These are phyloP conservation scores for Sebastes vulpes DNA, from an alignment of 2,797 vertebrate genomes.

Conservation along the genomic window DNA sequence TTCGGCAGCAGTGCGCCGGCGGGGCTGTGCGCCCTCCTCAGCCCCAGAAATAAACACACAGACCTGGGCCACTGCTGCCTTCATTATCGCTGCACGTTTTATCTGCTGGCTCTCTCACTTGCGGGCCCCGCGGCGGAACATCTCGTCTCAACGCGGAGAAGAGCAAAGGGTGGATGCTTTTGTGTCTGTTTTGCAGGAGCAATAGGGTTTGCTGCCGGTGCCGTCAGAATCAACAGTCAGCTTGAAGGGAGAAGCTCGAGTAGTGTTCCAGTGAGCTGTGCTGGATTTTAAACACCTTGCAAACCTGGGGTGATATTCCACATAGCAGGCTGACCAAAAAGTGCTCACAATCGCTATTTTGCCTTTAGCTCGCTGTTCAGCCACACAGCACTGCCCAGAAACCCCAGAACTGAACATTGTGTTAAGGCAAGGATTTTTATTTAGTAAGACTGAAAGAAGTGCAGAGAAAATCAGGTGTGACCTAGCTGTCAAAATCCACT, in stretches of 20 bases:
- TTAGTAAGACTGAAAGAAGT: slow-evolving; percentile 59
- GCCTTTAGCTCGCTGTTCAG: slow-evolving; percentile 68
- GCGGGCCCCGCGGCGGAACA: slow-evolving; percentile 77
- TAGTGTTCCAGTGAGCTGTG: slow-evolving; percentile 54
- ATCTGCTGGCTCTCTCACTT: slow-evolving; percentile 82
- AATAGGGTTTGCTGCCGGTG: slow-evolving; percentile 71
- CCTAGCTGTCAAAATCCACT: slow-evolving; percentile 65
- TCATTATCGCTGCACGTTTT: slow-evolving; percentile 88
- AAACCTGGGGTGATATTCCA: slow-evolving; percentile 81
- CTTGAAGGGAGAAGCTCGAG: slow-evolving; percentile 79
- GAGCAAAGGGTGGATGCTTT: slow-evolving; percentile 86
- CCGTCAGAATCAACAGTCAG: slow-evolving; percentile 81
- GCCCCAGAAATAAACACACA: slow-evolving; percentile 88
- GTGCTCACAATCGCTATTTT: slow-evolving; percentile 62
- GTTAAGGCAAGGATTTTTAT: slow-evolving; percentile 64
- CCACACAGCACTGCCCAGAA: slow-evolving; percentile 39
- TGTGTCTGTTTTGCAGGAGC: slow-evolving; percentile 82
- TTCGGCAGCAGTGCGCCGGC: slow-evolving; percentile 83
- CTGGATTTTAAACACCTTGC: slow-evolving; percentile 73
- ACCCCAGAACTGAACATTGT: slow-evolving; percentile 51
- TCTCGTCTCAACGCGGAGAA: slow-evolving; percentile 76
- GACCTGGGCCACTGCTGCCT: slow-evolving; percentile 86
- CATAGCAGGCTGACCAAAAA: slow-evolving; percentile 68
- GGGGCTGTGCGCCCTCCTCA: slow-evolving; percentile 84
- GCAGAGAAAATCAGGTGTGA: slow-evolving; percentile 58